Evolutionary conservation across 2,113 vertebrate genomes (phyloP).

Genomic region (Eulemur rufifrons): DNA sequence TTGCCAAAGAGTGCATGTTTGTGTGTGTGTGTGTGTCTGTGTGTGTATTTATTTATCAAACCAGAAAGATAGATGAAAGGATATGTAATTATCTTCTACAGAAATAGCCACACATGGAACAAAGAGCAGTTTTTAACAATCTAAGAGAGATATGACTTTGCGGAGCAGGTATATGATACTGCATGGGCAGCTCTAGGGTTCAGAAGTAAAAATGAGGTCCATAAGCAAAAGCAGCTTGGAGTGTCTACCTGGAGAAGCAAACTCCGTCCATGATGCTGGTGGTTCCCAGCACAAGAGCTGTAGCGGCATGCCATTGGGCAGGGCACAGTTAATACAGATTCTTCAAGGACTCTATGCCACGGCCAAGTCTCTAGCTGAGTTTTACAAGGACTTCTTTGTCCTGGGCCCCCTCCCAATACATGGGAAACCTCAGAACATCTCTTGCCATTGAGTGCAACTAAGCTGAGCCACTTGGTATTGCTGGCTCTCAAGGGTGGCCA

Average conservation of each 20-base stretch:
- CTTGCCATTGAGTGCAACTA: slow-evolving; percentile 69
- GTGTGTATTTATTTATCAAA: neutral
- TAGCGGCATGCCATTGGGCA: slow-evolving; percentile 16
- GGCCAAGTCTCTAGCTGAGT: slow-evolving; percentile 71
- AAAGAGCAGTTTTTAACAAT: neutral
- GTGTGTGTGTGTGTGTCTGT: neutral
- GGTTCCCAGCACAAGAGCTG: neutral
- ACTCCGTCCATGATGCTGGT: rapidly evolving
- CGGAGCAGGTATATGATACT: neutral
- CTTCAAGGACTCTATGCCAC: slow-evolving; percentile 60
- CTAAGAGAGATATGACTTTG: neutral
- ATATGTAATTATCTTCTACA: neutral
- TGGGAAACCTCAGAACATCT: slow-evolving; percentile 83
- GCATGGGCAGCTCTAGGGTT: neutral
- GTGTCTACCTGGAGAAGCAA: neutral
- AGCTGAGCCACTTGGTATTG: slow-evolving; percentile 75
- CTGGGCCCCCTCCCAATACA: slow-evolving; percentile 76
- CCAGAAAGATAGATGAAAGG: neutral
- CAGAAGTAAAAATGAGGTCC: neutral
- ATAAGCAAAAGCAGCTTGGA: neutral
- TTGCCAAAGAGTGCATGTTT: neutral
- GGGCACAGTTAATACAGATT: slow-evolving; percentile 52
- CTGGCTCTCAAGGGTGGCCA: slow-evolving; percentile 71
- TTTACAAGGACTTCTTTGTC: slow-evolving; percentile 86
- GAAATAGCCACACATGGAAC: neutral